phyloP scores from a whole-genome alignment of 2,888 invertebrate genomes.

The Syrista parreyssii region DNA sequence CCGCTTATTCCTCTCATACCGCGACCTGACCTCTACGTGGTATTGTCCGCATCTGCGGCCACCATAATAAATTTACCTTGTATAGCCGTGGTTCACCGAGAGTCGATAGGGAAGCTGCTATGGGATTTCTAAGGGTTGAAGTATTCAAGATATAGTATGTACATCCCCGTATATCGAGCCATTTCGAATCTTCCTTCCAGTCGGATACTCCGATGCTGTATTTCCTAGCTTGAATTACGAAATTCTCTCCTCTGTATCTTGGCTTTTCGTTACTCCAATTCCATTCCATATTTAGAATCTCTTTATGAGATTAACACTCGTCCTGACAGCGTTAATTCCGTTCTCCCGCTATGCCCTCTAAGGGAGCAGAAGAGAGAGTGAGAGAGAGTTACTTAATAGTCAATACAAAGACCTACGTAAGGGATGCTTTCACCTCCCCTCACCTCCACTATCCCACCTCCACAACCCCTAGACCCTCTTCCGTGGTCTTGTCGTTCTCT shows the following conservation, averaged over 20 bases:
- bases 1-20: neutral
- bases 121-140: slow-evolving; percentile 21
- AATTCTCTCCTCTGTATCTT: neutral
- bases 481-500: slow-evolving; percentile 12
- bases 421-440: slow-evolving; percentile 31
- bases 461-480: neutral
- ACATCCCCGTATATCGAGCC: neutral
- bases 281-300: slow-evolving; percentile 23
- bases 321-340: slow-evolving; percentile 35
- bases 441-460: neutral
- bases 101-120: neutral
- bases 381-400: slow-evolving; percentile 56
- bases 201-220: neutral
- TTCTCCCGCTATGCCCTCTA: slow-evolving; percentile 11
- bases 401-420: slow-evolving; percentile 60
- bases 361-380: slow-evolving; percentile 31
- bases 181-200: neutral
- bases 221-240: neutral
- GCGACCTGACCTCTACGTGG: slow-evolving; percentile 37
- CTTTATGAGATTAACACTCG: slow-evolving; percentile 34
- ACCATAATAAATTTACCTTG: slow-evolving; percentile 23
- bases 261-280: neutral
- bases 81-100: neutral
- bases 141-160: neutral
- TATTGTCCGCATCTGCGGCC: slow-evolving; percentile 36